phyloP scores from a whole-genome alignment of 2,797 vertebrate species.

The Ptychobarbus kaznakovi region DNA sequence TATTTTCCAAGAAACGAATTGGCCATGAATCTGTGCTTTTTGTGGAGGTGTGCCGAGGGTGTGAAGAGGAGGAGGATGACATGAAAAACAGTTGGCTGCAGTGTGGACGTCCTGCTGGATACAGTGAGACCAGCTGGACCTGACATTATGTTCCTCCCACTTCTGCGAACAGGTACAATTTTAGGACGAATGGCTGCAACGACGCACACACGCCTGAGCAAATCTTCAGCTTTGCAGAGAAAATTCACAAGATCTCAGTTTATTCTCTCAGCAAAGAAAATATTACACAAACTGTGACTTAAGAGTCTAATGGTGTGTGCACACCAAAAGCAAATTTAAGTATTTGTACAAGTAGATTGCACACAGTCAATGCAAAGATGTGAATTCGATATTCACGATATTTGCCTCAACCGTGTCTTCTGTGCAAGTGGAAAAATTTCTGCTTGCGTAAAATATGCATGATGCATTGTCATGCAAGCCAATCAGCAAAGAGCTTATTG shows the following conservation, averaged over 20 bases:
- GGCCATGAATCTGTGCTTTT: conserved; percentile 36
- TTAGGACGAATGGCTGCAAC: conserved; percentile 60
- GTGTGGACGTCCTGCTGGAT: conserved; percentile 55
- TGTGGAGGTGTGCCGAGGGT: conserved; percentile 61
- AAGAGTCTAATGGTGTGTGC: neutral
- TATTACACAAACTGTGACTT: neutral
- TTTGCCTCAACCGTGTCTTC: neutral
- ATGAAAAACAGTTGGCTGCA: conserved; percentile 54
- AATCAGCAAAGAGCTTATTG: neutral
- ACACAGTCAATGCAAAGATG: neutral
- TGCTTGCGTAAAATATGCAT: neutral
- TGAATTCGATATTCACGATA: neutral
- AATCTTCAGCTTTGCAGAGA: conserved; percentile 71
- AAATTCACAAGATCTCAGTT: conserved; percentile 3
- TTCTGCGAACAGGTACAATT: conserved; percentile 68
- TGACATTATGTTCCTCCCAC: conserved; percentile 67
- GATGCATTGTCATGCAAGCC: neutral
- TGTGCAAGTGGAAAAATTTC: neutral
- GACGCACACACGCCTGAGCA: conserved; percentile 60
- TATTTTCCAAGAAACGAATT: conserved; percentile 34
- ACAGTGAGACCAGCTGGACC: conserved; percentile 70
- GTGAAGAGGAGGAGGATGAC: conserved; percentile 49
- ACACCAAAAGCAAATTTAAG: neutral
- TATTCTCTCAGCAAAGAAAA: neutral
- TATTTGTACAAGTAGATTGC: no score